Evolutionary conservation across 2,888 invertebrate species (phyloP).

Genomic region (Lasioglossum vierecki): DNA sequence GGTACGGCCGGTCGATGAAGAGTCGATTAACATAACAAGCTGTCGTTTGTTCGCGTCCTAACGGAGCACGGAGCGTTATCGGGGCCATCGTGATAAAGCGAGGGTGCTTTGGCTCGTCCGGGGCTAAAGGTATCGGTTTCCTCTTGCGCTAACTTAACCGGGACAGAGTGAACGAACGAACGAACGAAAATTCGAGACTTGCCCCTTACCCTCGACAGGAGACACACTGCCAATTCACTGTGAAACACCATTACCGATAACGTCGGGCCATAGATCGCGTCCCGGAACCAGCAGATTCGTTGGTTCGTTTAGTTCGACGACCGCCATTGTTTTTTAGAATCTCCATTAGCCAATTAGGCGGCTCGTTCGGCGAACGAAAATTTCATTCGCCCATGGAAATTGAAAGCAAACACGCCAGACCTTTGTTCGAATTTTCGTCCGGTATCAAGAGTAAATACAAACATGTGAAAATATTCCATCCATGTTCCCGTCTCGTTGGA

Average conservation of each 20-base stretch:
- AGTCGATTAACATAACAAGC: slow-evolving; percentile 78
- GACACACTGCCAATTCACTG: slow-evolving; percentile 25
- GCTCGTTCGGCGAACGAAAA: not conserved
- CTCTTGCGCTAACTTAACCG: slow-evolving; percentile 30
- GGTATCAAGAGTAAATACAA: slow-evolving; percentile 15
- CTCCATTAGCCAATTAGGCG: not conserved
- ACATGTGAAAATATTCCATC: not conserved
- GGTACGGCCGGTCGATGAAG: slow-evolving; percentile 70
- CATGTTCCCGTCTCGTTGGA: not conserved
- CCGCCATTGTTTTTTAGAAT: slow-evolving; percentile 19
- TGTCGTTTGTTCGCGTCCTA: slow-evolving; percentile 67
- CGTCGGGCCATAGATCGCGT: slow-evolving; percentile 2
- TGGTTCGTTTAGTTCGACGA: not conserved
- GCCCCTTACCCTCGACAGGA: slow-evolving; percentile 13
- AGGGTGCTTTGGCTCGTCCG: slow-evolving; percentile 40
- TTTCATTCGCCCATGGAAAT: slow-evolving; percentile 20
- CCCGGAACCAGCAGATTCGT: slow-evolving; percentile 6
- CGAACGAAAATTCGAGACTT: slow-evolving; percentile 55
- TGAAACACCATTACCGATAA: slow-evolving; percentile 7
- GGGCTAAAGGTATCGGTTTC: slow-evolving; percentile 58
- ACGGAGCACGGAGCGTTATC: slow-evolving; percentile 68
- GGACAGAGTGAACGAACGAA: slow-evolving; percentile 36
- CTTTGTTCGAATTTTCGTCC: slow-evolving; percentile 1
- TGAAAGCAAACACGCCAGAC: not conserved
- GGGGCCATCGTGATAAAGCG: slow-evolving; percentile 74